Percentiles rank a stretch among this genome's conserved stretches.
phyloP scores from a whole-genome alignment of 2,888 invertebrate genomes.

The Lumbricus terrestris region DNA sequence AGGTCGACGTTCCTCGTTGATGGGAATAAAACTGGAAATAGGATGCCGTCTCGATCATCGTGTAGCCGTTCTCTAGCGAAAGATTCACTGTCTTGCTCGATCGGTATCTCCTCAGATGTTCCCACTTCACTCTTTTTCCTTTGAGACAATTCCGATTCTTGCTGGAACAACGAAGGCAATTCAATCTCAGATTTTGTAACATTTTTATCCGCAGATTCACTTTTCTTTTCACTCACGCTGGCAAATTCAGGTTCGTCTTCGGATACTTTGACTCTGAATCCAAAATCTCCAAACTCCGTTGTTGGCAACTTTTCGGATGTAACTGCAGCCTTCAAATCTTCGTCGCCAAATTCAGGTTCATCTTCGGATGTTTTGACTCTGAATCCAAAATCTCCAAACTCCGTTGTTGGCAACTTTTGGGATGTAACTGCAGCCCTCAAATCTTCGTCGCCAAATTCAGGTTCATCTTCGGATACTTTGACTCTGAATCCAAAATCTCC shows the following conservation, averaged over 20 bases:
- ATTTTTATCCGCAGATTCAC: too few relatives aligned
- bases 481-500: too few relatives aligned
- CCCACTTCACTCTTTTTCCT: background rate
- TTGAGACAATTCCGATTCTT: too few relatives aligned
- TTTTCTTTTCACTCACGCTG: background rate
- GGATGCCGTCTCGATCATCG: background rate
- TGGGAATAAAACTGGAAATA: background rate
- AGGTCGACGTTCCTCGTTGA: background rate
- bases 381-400: background rate
- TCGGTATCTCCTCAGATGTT: background rate
- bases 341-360: background rate
- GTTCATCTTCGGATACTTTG: background rate
- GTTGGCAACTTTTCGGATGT: too few relatives aligned
- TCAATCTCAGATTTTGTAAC: too few relatives aligned
- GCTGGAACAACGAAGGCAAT: too few relatives aligned
- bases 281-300: too few relatives aligned
- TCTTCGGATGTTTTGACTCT: background rate
- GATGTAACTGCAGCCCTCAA: background rate
- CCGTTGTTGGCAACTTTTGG: background rate
- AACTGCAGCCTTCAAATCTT: background rate
- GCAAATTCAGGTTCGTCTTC: background rate
- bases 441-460: background rate
- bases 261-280: too few relatives aligned
- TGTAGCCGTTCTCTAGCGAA: background rate
- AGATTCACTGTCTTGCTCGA: background rate